phyloP scores from a whole-genome alignment of 2,888 invertebrate species.

The Thumatha senex region DNA sequence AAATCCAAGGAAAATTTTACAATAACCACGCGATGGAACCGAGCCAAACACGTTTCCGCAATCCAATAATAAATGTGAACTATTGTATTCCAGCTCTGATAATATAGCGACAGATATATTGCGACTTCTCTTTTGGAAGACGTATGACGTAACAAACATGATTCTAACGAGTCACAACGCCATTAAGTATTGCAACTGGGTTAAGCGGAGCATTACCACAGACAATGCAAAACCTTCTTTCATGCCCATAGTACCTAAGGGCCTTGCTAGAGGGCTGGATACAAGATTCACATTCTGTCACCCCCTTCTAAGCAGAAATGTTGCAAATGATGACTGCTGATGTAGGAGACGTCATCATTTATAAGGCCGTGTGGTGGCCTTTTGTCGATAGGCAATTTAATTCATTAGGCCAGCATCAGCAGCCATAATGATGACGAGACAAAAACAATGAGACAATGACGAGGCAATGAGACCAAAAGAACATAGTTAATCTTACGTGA shows the following conservation, averaged over 20 bases:
- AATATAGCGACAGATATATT: slow-evolving; percentile 16
- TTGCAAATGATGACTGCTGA: too few relatives aligned
- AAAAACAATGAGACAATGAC: slow-evolving; percentile 27
- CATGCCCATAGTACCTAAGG: too few relatives aligned
- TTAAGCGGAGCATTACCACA: too few relatives aligned
- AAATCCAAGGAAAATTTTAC: slow-evolving; percentile 38
- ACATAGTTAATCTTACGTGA: slow-evolving; percentile 33
- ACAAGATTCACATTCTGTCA: too few relatives aligned
- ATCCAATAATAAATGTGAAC: slow-evolving; percentile 50
- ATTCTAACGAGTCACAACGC: too few relatives aligned
- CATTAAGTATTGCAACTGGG: too few relatives aligned
- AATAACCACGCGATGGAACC: slow-evolving; percentile 45
- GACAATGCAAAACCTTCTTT: too few relatives aligned
- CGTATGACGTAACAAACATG: background rate
- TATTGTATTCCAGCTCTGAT: slow-evolving; percentile 46
- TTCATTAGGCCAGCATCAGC: slow-evolving; percentile 15
- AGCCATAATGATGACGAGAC: slow-evolving; percentile 19
- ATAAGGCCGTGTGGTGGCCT: too few relatives aligned
- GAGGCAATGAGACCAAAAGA: slow-evolving; percentile 24
- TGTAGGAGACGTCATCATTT: too few relatives aligned
- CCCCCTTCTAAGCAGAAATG: too few relatives aligned
- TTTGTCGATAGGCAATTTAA: background rate
- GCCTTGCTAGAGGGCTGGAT: too few relatives aligned
- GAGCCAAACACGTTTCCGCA: slow-evolving; percentile 49
- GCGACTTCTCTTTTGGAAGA: background rate